These are phyloP conservation scores for Athene noctua DNA, from an alignment of 2,113 vertebrate species.

Conservation along the genomic window DNA sequence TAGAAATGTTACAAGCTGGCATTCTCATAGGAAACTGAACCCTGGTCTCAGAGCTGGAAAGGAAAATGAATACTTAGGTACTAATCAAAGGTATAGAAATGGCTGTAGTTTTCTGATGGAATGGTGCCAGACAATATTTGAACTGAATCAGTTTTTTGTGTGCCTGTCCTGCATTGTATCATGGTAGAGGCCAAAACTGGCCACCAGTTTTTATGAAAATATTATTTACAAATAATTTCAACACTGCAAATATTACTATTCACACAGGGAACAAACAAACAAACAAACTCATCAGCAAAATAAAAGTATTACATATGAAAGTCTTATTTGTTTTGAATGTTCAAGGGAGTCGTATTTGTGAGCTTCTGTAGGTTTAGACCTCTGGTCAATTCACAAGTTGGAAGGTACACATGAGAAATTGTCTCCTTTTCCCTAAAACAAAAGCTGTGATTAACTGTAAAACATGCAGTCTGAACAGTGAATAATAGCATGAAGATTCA, in stretches of 20 bases:
- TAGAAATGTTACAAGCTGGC: neutral
- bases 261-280: accelerated
- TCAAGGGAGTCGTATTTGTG: neutral
- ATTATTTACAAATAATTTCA: neutral
- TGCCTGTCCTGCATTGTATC: neutral
- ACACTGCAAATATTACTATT: neutral
- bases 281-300: neutral
- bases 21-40: neutral
- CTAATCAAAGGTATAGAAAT: neutral
- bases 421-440: neutral
- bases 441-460: neutral
- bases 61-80: neutral
- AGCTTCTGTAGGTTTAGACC: neutral
- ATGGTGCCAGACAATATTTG: neutral
- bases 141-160: neutral
- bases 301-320: neutral
- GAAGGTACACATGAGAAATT: neutral
- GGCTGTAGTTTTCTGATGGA: neutral
- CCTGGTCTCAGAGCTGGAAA: neutral
- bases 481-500: neutral
- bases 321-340: neutral
- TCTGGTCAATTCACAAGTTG: neutral
- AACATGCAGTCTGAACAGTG: neutral
- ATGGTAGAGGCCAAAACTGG: neutral
- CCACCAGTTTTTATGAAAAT: neutral